These are phyloP conservation scores for Microtus pennsylvanicus DNA, from an alignment of 2,113 vertebrate species.

Conservation along the genomic window DNA sequence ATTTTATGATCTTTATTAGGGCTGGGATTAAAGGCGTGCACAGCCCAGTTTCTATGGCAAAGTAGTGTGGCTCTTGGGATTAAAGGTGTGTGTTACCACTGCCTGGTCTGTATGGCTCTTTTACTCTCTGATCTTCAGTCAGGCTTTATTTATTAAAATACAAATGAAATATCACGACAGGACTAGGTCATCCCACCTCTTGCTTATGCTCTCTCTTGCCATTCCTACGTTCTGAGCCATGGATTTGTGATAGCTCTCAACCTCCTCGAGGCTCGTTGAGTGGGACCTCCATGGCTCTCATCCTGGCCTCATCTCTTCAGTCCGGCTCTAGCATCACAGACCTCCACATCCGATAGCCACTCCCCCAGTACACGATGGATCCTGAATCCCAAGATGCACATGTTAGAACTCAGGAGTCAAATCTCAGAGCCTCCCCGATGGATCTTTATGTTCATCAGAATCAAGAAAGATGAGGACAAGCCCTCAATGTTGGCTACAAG, in stretches of 20 bases:
- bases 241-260: neutral
- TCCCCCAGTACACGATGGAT: neutral
- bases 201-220: neutral
- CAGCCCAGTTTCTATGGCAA: too few species aligned
- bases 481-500: neutral
- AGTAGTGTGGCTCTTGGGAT: too few species aligned
- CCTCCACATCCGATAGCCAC: neutral
- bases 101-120: too few species aligned
- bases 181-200: too few species aligned
- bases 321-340: neutral
- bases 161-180: too few species aligned
- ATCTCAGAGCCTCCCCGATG: neutral
- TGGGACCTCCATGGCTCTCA: too few species aligned
- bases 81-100: too few species aligned
- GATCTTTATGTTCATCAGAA: neutral
- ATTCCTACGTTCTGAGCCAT: neutral
- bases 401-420: neutral
- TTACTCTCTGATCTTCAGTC: too few species aligned
- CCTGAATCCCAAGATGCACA: neutral
- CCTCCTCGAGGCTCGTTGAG: neutral
- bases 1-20: too few species aligned
- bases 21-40: too few species aligned
- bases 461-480: conserved; percentile 21
- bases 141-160: too few species aligned
- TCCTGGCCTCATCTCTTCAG: neutral